Base-by-base conservation (phyloP, 2,797 vertebrate species). In the Eulemur coronatus region DNA sequence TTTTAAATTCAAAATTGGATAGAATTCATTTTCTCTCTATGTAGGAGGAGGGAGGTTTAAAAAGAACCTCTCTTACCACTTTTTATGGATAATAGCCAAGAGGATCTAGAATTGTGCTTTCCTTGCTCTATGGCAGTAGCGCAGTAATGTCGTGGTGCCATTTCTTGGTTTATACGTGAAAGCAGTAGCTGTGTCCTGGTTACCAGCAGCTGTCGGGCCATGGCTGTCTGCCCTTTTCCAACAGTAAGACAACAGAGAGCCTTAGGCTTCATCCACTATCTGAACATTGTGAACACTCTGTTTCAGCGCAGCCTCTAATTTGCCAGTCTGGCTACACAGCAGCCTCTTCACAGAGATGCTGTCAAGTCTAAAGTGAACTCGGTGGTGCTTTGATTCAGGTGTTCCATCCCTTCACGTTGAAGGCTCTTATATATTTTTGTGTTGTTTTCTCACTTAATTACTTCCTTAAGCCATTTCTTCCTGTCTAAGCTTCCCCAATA, bases 351-450 rank as follows among this genome's bases (percentile, higher is more conserved):
- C 52, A 75, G 89, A 95, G 52, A 82, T 75, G 84, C 86, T 97
- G 48, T 89, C 0, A 73, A 78, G 46, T 92, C 96, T 76, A 90
- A 96, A 80, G 61, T 93, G 94, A 97, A 89, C 92, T 93, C 63
- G 46, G 9, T 97, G 78, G 84, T 84, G 82, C 85, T 92, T 97
- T 91, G 95, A 96, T 95, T 97, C 96, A 96, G 84, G 91, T 72
- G 81, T 59, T 78, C 94, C 92, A 80, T 91, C 90, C 79, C 94
- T 96, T 93, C 81, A 55, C 0, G 15, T 70, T 84, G 91, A 95
- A 95, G 79, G 50, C 78, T 95, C 76, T 55, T 94, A 81, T 81
- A 4, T 92, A 61, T 89, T 96, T 96, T 96, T 89, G 38, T 93
- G 78, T 92, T 72, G 72, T 4, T 35, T 57, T 97, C 82, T 81